Percentiles rank a stretch among this genome's conserved stretches.
These are phyloP conservation scores for Eilema griseolum DNA, from an alignment of 2,888 invertebrate genomes.

Conservation along the genomic window DNA sequence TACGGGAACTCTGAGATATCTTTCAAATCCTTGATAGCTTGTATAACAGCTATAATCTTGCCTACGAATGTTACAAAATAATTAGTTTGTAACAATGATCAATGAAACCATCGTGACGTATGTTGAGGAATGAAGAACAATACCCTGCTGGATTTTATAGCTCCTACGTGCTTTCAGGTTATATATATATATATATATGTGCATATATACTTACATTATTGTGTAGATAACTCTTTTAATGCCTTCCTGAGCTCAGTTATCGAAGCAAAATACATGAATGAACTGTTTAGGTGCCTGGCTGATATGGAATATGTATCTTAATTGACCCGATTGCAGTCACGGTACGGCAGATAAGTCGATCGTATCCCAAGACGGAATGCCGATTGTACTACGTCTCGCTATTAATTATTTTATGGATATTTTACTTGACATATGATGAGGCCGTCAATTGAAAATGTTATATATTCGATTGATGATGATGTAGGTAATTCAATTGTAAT, in stretches of 20 bases:
- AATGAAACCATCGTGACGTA: neutral
- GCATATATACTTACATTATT: neutral
- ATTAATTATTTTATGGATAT: too few relatives aligned
- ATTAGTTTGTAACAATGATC: constrained; percentile 1
- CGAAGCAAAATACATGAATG: neutral
- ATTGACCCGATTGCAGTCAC: neutral
- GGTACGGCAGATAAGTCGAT: neutral
- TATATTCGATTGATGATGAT: too few relatives aligned
- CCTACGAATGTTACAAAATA: neutral
- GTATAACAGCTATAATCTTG: neutral
- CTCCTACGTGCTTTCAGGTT: neutral
- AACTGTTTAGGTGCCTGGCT: neutral
- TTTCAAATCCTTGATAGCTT: neutral
- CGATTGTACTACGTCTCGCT: neutral
- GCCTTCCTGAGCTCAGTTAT: neutral
- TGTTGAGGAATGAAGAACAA: constrained; percentile 9
- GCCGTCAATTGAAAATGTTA: too few relatives aligned
- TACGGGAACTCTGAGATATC: neutral
- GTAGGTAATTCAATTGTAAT: too few relatives aligned
- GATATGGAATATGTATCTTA: neutral
- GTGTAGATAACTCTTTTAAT: neutral
- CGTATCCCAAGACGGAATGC: neutral
- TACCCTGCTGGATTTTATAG: neutral
- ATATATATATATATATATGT: neutral
- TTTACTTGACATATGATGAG: too few relatives aligned